These are phyloP conservation scores for Phalacrocorax pelagicus DNA, from an alignment of 2,113 vertebrate genomes.

Conservation along the genomic window DNA sequence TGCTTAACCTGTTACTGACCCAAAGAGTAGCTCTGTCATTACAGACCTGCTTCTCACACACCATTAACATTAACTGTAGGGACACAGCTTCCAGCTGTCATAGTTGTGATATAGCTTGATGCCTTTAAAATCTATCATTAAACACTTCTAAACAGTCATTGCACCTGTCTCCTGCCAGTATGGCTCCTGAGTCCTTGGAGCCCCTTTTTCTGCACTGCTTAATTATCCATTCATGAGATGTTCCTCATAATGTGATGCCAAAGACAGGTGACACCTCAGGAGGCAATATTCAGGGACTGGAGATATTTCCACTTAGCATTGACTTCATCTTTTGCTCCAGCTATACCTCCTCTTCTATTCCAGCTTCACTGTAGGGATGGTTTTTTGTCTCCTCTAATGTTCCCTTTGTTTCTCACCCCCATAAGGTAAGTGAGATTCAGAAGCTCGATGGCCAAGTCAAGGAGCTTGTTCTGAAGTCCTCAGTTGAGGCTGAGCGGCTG, in stretches of 20 bases:
- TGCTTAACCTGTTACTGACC: not conserved
- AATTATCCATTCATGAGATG: not conserved
- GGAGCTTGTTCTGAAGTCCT: slow-evolving; percentile 91
- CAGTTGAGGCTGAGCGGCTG: slow-evolving; percentile 91
- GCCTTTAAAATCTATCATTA: not conserved
- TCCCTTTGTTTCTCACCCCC: not conserved
- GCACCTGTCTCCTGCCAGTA: not conserved
- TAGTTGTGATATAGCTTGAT: not conserved
- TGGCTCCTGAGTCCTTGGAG: not conserved
- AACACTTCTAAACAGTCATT: not conserved
- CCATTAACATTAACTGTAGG: not conserved
- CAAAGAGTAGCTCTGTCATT: not conserved
- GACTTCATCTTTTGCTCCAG: not conserved
- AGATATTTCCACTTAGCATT: not conserved
- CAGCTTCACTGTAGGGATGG: not conserved
- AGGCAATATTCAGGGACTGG: not conserved
- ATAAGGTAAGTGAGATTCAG: slow-evolving; percentile 90
- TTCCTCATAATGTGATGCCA: not conserved
- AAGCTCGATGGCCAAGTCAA: slow-evolving; percentile 93
- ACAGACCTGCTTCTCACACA: not conserved
- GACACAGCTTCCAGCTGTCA: not conserved
- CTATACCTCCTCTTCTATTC: not conserved
- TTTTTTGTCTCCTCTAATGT: not conserved
- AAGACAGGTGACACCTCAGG: not conserved
- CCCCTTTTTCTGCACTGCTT: not conserved